These are phyloP conservation scores for Pollachius pollachius DNA, from an alignment of 2,113 vertebrate genomes.

Conservation along the genomic window DNA sequence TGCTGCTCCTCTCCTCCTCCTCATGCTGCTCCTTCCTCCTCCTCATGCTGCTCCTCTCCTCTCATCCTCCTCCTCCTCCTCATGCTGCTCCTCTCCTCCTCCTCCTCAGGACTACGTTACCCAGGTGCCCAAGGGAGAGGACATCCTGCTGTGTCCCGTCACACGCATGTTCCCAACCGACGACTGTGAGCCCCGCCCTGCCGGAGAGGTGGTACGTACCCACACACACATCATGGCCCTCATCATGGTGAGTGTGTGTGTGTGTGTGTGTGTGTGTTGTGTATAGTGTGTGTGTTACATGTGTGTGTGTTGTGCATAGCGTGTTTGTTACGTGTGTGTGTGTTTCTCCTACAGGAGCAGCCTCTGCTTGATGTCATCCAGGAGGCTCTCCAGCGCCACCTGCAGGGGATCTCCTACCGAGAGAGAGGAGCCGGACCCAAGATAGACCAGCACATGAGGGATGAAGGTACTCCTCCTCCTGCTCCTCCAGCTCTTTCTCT, in stretches of 20 bases:
- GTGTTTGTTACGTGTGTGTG: background rate
- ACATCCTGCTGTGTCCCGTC: constrained; percentile 87
- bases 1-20: too few relatives aligned
- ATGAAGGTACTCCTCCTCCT: constrained; percentile 81
- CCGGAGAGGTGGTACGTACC: constrained; percentile 59
- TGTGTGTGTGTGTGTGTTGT: constrained; percentile 1
- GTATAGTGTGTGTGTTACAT: background rate
- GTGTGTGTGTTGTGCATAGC: background rate
- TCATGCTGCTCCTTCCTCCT: too few relatives aligned
- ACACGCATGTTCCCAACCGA: constrained; percentile 91
- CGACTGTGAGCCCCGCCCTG: constrained; percentile 72
- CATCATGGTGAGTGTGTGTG: background rate
- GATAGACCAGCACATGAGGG: constrained; percentile 90
- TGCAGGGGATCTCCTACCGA: constrained; percentile 85
- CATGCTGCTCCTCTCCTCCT: background rate
- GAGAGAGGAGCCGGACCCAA: constrained; percentile 90
- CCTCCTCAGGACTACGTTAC: constrained; percentile 78
- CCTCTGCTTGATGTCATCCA: constrained; percentile 91
- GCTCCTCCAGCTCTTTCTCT: background rate
- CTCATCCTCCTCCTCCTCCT: too few relatives aligned
- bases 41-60: too few relatives aligned
- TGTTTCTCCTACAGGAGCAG: constrained; percentile 76
- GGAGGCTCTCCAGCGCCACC: constrained; percentile 86
- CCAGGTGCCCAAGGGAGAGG: constrained; percentile 78
- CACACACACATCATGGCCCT: background rate